Evolutionary conservation across 1,140 invertebrate genomes (phyloP).

Genomic region (Drosophila burlai): DNA sequence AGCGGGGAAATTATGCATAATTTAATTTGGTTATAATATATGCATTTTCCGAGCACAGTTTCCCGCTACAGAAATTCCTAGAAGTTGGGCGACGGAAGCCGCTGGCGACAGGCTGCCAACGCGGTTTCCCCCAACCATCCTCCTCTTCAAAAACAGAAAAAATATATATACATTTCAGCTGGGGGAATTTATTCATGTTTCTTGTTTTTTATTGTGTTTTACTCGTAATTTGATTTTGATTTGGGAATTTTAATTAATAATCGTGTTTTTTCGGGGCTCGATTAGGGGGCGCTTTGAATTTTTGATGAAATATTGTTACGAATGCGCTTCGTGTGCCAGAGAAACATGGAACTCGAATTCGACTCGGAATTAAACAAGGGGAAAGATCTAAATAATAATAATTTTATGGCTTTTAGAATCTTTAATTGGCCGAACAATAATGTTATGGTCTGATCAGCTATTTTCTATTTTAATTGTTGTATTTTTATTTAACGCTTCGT

Average conservation of each 20-base stretch:
- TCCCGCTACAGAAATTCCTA: constrained; percentile 55
- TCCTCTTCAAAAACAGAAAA: constrained; percentile 7
- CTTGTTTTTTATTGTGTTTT: constrained; percentile 55
- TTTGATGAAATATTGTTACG: constrained; percentile 61
- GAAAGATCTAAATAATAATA: constrained; percentile 39
- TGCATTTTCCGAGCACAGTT: constrained; percentile 67
- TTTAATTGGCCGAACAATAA: constrained; percentile 59
- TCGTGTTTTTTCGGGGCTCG: constrained; percentile 39
- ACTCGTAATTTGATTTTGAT: constrained; percentile 80
- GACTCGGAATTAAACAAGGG: constrained; percentile 12
- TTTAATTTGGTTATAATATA: constrained; percentile 73
- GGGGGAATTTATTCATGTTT: constrained; percentile 65
- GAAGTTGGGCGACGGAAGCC: constrained; percentile 66
- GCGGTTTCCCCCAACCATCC: constrained; percentile 22
- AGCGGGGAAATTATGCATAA: constrained; percentile 73
- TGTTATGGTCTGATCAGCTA: constrained; percentile 34
- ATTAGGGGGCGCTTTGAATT: constrained; percentile 38
- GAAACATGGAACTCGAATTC: constrained; percentile 50
- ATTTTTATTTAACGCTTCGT: constrained; percentile 1
- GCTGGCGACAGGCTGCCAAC: constrained; percentile 56
- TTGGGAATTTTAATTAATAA: constrained; percentile 79
- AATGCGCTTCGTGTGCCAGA: constrained; percentile 27
- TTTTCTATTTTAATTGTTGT: constrained; percentile 19
- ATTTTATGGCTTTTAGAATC: constrained; percentile 69
- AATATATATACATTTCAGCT: constrained; percentile 15